Percentiles rank a stretch among this genome's conserved stretches.
These are phyloP conservation scores for Petrolisthes cinctipes DNA, from an alignment of 2,888 invertebrate species.

Conservation along the genomic window DNA sequence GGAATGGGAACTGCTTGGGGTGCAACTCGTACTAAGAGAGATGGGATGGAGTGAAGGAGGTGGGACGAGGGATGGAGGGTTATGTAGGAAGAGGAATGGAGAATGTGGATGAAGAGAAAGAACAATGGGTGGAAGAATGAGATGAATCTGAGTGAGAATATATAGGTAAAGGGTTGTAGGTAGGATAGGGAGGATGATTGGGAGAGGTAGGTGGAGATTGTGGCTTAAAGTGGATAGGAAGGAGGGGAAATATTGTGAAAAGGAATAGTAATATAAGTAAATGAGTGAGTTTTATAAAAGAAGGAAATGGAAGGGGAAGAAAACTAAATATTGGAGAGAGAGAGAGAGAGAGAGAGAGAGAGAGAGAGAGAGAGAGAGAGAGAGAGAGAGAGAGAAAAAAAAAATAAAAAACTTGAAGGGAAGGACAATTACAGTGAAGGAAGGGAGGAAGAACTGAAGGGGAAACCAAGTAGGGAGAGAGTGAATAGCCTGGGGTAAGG, in stretches of 20 bases:
- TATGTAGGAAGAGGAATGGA: neutral
- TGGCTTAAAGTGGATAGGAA: neutral
- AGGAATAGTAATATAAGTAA: neutral
- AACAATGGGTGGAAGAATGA: neutral
- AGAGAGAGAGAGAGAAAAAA: neutral
- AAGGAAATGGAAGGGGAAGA: neutral
- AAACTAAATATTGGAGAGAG: neutral
- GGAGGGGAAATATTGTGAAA: neutral
- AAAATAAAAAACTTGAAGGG: neutral
- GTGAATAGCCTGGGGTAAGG: neutral
- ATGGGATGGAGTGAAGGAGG: neutral
- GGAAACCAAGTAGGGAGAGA: neutral
- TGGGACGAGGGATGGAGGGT: constrained; percentile 3
- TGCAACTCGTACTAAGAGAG: constrained; percentile 29
- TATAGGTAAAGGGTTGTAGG: neutral
- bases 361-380: neutral
- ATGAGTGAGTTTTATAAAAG: neutral
- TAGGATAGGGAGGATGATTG: neutral
- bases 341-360: neutral
- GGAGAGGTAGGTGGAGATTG: neutral
- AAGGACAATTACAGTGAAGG: neutral
- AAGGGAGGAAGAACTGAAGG: neutral
- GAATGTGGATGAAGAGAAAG: neutral
- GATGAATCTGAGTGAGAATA: neutral
- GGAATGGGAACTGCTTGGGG: constrained; percentile 27